Evolutionary conservation across 2,888 invertebrate genomes (phyloP), one percentile per base, ranked within the genome.

Genomic region (Andrena bucephala): DNA sequence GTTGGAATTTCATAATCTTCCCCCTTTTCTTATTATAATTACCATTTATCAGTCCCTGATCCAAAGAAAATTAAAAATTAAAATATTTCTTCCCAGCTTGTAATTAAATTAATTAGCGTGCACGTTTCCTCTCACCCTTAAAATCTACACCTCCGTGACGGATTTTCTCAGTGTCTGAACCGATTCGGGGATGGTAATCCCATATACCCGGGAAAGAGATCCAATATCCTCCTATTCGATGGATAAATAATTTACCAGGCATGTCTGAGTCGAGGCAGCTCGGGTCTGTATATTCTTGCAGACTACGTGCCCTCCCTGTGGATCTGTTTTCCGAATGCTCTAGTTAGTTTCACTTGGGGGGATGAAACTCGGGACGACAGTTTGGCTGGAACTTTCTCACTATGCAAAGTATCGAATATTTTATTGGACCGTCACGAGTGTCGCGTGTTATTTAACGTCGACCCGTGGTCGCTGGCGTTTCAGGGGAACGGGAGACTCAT

Each of bases 341-440:
- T 52, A 81, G 67, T 74, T 75, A 82, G 80, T 80, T 82, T 75
- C 66, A 52, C 80, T 63, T 29, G 16, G 57, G 5, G 5, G 66
- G 42, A 42, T 16, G 42, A 63, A 80, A 82, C 71, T 71, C 71
- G 57, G 57, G 36, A 80, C 80, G 70, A 68, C 71, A 70, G 77
- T 71, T 67, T 27, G 54, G 60, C 42, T 54, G 57, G 76, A 65
- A 79, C 27, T 79, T 79, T 50, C 65, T 24, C 76, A 36, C 63
- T 65, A 79, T 76, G 79, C 69, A 76, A 79, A 79, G 79, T 79
- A 79, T 63, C 77, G 76, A 79, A 70, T 79, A 76, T 76, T 79
- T 79, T 79, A 79, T 79, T 76, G 69, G 77, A 31, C 6, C 67
- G 24, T 74, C 60, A 68, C 48, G 63, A 50, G 68, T 27, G 79